phyloP scores from a whole-genome alignment of 2,797 vertebrate genomes.

The Sus cebifrons region DNA sequence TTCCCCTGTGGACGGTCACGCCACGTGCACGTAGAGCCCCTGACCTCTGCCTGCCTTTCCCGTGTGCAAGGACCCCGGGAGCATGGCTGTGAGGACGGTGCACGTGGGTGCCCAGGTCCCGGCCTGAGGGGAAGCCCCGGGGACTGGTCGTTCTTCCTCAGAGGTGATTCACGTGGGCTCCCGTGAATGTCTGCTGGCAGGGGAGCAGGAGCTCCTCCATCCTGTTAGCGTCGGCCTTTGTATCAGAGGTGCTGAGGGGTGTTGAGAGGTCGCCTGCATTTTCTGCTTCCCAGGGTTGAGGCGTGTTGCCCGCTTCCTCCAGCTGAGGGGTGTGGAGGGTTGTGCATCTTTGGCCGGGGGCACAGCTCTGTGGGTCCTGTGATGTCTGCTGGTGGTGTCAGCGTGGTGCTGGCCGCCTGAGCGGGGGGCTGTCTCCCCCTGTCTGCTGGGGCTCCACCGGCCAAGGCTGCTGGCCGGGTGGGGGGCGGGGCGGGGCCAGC shows the following conservation, averaged over 20 bases:
- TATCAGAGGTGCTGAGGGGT: too few species aligned
- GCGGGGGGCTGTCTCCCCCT: not conserved
- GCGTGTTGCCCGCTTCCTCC: accelerated
- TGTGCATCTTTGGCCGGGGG: accelerated
- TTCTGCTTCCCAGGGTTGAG: too few species aligned
- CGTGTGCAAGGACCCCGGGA: not conserved
- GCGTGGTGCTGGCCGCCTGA: accelerated
- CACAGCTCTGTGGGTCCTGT: accelerated
- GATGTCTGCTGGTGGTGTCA: not conserved
- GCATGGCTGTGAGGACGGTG: accelerated
- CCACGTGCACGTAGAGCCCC: not conserved
- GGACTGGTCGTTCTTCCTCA: too few species aligned
- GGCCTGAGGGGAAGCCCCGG: not conserved
- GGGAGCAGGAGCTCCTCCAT: too few species aligned
- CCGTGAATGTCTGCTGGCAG: accelerated
- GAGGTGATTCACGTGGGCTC: not conserved
- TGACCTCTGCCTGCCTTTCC: not conserved
- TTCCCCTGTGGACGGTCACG: accelerated
- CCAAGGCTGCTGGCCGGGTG: too few species aligned
- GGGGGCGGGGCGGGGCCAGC: too few species aligned
- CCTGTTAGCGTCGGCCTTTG: not conserved
- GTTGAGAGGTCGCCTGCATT: accelerated
- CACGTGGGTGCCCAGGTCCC: accelerated
- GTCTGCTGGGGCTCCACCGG: too few species aligned
- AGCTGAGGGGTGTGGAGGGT: not conserved